Percentiles rank a stretch among this genome's conserved stretches.
Conservation (phyloP, 1,140 invertebrate genomes). For the Hycleus phaleratus region DNA sequence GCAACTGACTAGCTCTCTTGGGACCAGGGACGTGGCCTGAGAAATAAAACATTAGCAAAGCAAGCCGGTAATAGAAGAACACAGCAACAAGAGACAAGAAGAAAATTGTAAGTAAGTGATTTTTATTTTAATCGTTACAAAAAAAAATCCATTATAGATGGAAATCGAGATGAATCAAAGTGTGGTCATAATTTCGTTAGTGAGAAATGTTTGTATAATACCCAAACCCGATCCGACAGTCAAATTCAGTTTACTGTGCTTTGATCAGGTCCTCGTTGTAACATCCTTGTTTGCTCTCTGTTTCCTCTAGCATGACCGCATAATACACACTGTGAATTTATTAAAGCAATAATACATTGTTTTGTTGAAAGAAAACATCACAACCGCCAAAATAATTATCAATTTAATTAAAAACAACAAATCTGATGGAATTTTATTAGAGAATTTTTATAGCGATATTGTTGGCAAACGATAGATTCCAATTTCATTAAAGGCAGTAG, state of each 20-base stretch:
- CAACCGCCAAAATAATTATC: not conserved
- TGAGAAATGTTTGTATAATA: slow-evolving; percentile 21
- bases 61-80: slow-evolving; percentile 18
- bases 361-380: not conserved
- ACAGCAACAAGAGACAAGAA: slow-evolving; percentile 5
- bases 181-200: slow-evolving; percentile 19
- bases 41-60: slow-evolving; percentile 34
- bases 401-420: no score
- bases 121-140: no score
- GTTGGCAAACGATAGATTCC: not conserved
- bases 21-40: slow-evolving; percentile 25
- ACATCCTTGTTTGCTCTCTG: slow-evolving; percentile 12
- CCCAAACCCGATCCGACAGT: slow-evolving; percentile 21
- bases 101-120: no score
- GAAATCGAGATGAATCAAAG: no score
- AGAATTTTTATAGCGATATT: not conserved
- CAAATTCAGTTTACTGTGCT: slow-evolving; percentile 25
- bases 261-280: slow-evolving; percentile 23
- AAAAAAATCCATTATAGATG: no score
- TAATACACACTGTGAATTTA: not conserved
- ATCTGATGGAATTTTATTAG: not conserved
- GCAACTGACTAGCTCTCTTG: slow-evolving; percentile 22
- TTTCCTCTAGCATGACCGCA: slow-evolving; percentile 6
- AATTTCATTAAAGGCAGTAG: not conserved
- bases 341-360: no score